Percentiles rank a stretch among this genome's conserved stretches.
These are phyloP conservation scores for Megalonaias nervosa DNA, from an alignment of 1,140 invertebrate genomes.

Conservation along the genomic window DNA sequence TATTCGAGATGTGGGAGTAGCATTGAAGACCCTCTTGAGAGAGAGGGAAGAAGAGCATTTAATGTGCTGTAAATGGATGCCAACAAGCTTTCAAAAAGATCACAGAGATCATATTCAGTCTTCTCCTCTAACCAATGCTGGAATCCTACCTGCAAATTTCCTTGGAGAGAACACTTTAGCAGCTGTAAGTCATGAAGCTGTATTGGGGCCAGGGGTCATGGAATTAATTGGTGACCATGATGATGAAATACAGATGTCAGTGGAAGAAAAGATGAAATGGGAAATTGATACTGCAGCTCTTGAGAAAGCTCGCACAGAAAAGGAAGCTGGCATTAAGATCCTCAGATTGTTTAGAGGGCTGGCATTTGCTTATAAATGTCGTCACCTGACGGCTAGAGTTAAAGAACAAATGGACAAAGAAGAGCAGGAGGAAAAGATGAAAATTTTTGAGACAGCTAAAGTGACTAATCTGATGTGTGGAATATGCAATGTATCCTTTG, in stretches of 20 bases:
- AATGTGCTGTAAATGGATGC: conserved; percentile 35
- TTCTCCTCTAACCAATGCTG: conserved; percentile 1
- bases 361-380: background rate
- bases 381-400: conserved; percentile 12
- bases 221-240: background rate
- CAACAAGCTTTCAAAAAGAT: background rate
- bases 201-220: background rate
- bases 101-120: conserved; percentile 4
- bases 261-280: conserved; percentile 38
- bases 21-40: conserved; percentile 31
- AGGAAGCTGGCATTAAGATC: conserved; percentile 29
- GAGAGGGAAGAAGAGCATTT: conserved; percentile 38
- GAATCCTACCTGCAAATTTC: background rate
- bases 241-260: conserved; percentile 24
- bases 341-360: conserved; percentile 20
- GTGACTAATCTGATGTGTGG: conserved; percentile 38
- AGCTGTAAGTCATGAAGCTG: background rate
- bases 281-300: conserved; percentile 30
- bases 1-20: conserved; percentile 32
- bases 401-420: conserved; percentile 11
- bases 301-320: conserved; percentile 25
- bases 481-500: conserved; percentile 34
- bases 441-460: conserved; percentile 29
- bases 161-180: background rate
- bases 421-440: conserved; percentile 2